phyloP scores from a whole-genome alignment of 1,140 invertebrate species.

The Drosophila sucinea region DNA sequence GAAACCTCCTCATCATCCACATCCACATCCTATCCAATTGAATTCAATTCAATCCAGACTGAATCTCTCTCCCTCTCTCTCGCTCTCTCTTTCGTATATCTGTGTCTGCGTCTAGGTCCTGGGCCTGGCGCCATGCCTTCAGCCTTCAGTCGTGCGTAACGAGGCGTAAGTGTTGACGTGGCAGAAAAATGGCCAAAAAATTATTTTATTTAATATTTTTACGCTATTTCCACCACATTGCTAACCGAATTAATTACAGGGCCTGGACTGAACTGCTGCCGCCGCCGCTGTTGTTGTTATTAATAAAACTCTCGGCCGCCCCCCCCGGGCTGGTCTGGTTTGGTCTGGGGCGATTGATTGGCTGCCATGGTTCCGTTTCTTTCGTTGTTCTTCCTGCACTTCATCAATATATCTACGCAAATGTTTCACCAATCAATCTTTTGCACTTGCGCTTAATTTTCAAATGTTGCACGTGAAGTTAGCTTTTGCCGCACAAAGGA shows the following conservation, averaged over 20 bases:
- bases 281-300: constrained; percentile 38
- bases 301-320: constrained; percentile 28
- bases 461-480: constrained; percentile 42
- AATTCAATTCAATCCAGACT: constrained; percentile 7
- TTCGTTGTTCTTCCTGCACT: constrained; percentile 45
- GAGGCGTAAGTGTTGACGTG: constrained; percentile 79
- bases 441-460: constrained; percentile 72
- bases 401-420: constrained; percentile 65
- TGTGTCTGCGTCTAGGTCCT: constrained; percentile 1
- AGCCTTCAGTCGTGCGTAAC: constrained; percentile 63
- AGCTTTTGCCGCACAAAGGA: constrained; percentile 12
- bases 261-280: background rate
- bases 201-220: constrained; percentile 76
- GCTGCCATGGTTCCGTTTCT: constrained; percentile 11
- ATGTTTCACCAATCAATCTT: constrained; percentile 77
- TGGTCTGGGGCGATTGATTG: constrained; percentile 57
- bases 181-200: constrained; percentile 71
- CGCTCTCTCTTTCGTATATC: constrained; percentile 1
- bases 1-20: constrained; percentile 35
- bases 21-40: constrained; percentile 43
- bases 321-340: background rate
- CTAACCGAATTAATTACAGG: constrained; percentile 65
- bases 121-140: constrained; percentile 22
- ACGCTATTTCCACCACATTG: constrained; percentile 20
- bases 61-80: background rate